phyloP scores from a whole-genome alignment of 2,888 invertebrate species.

The Tipula unca region DNA sequence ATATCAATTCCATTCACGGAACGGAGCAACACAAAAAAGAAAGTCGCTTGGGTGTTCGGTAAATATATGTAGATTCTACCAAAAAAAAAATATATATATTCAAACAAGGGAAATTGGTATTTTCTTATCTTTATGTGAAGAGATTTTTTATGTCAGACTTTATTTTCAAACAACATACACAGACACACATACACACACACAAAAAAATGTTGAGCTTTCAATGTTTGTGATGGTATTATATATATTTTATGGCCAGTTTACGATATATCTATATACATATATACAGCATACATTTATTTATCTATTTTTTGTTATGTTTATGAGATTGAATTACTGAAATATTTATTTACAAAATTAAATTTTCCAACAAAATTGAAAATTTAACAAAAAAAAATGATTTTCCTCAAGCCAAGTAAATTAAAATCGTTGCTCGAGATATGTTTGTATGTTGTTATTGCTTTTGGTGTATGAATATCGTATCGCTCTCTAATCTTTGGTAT shows the following conservation, averaged over 20 bases:
- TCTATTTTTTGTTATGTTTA: not conserved
- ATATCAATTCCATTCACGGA: not conserved
- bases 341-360: conserved; percentile 8
- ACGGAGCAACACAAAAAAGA: not conserved
- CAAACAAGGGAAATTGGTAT: not conserved
- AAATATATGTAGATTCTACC: not conserved
- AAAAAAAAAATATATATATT: not conserved
- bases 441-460: not conserved
- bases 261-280: not conserved
- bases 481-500: not conserved
- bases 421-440: not conserved
- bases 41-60: not conserved
- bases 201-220: conserved; percentile 10
- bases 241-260: not conserved
- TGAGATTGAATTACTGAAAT: conserved; percentile 14
- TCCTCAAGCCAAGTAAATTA: not conserved
- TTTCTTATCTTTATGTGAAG: not conserved
- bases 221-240: not conserved
- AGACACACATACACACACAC: not conserved
- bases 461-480: not conserved
- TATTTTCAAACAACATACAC: not conserved
- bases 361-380: not conserved
- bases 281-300: not conserved
- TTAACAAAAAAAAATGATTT: not conserved
- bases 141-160: not conserved